These are phyloP conservation scores for Vulpes ferrilata DNA, from an alignment of 2,113 vertebrate species.

Conservation along the genomic window DNA sequence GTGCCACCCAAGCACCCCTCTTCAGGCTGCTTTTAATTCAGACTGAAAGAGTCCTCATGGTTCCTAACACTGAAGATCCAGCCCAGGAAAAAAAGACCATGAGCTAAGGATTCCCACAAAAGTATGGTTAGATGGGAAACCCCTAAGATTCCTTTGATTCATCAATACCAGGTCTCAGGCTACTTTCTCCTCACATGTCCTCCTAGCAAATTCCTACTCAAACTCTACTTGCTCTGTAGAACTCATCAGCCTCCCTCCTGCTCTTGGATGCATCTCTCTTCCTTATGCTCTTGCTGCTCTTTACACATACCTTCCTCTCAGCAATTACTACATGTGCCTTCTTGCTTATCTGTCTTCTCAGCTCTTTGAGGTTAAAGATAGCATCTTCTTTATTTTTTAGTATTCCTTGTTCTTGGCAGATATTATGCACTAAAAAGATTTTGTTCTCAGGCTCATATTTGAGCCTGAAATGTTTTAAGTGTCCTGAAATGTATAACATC, in stretches of 20 bases:
- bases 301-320: background rate
- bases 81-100: background rate
- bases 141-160: background rate
- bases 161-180: background rate
- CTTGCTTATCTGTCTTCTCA: background rate
- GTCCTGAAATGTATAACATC: background rate
- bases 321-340: background rate
- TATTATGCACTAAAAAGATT: background rate
- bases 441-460: background rate
- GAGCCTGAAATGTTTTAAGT: constrained; percentile 23
- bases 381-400: background rate
- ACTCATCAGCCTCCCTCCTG: background rate
- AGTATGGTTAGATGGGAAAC: background rate
- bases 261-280: background rate
- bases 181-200: background rate
- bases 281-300: background rate
- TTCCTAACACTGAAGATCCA: background rate
- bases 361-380: background rate
- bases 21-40: background rate
- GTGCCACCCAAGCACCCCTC: background rate
- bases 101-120: background rate
- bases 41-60: background rate
- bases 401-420: background rate
- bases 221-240: background rate
- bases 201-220: background rate